A percentile compares a stretch with the other conserved stretches of the same genome.
phyloP scores from a whole-genome alignment of 2,113 vertebrate genomes.

The Etheostoma cragini region DNA sequence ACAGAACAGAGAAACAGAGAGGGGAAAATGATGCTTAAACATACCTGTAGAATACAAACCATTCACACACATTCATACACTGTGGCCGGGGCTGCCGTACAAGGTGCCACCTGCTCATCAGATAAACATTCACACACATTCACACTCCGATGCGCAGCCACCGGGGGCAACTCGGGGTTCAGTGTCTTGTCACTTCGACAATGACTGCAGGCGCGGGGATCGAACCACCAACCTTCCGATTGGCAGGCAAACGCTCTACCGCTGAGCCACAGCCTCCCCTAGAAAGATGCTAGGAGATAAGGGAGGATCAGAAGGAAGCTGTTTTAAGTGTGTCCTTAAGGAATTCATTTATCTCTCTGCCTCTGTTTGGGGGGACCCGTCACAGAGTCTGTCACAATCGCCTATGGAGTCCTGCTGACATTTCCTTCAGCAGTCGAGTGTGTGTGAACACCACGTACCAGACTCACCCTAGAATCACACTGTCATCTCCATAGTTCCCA shows the following conservation, averaged over 20 bases:
- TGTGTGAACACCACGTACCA: slow-evolving; percentile 69
- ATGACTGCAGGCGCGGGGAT: too few relatives aligned
- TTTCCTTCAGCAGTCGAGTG: slow-evolving; percentile 77
- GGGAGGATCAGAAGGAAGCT: slow-evolving; percentile 27
- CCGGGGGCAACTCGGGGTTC: too few relatives aligned
- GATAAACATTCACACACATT: too few relatives aligned
- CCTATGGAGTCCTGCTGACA: slow-evolving; percentile 73
- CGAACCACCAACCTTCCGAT: too few relatives aligned
- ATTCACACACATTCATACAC: too few relatives aligned
- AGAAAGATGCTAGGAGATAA: slow-evolving; percentile 18
- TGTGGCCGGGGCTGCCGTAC: too few relatives aligned
- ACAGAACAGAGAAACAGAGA: background rate
- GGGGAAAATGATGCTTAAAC: slow-evolving; percentile 12
- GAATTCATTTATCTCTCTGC: slow-evolving; percentile 67
- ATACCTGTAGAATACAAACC: too few relatives aligned
- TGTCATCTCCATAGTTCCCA: slow-evolving; percentile 62
- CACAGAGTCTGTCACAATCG: slow-evolving; percentile 63
- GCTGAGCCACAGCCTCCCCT: too few relatives aligned
- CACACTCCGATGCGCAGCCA: too few relatives aligned
- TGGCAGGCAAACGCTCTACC: too few relatives aligned
- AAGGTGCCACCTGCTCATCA: too few relatives aligned
- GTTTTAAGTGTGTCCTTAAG: slow-evolving; percentile 65
- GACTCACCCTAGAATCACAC: slow-evolving; percentile 59
- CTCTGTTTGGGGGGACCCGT: slow-evolving; percentile 43
- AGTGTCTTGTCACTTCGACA: too few relatives aligned